phyloP scores from a whole-genome alignment of 2,113 vertebrate genomes.

The Emydocephalus ijimae region DNA sequence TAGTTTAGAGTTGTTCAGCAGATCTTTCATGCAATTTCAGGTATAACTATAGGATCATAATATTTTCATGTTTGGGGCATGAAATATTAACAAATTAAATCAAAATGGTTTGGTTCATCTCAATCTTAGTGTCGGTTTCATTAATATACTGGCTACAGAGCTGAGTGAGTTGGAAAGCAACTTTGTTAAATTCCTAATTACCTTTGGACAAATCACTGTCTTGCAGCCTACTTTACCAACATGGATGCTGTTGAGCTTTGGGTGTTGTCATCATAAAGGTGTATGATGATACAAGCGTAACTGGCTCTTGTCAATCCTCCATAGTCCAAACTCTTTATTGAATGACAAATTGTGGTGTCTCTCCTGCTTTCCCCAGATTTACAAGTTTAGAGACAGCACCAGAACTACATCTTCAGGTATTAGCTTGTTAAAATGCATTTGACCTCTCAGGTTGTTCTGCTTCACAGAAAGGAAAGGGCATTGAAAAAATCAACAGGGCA shows the following conservation, averaged over 20 bases:
- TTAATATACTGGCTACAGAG: not conserved
- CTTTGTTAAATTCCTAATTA: not conserved
- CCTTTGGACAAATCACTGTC: not conserved
- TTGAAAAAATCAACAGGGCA: not conserved
- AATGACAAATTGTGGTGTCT: not conserved
- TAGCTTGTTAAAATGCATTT: not conserved
- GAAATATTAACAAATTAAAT: not conserved
- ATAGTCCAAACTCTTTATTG: not conserved
- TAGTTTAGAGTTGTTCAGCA: not conserved
- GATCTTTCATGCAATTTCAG: not conserved
- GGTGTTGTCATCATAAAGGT: not conserved
- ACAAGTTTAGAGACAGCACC: not conserved
- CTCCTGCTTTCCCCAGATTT: not conserved
- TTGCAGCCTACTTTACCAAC: not conserved
- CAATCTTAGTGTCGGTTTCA: slow-evolving; percentile 2
- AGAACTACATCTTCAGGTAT: slow-evolving; percentile 2
- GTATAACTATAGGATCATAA: not conserved
- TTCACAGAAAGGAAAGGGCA: slow-evolving; percentile 9
- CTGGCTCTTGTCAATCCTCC: not conserved
- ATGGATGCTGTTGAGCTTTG: not conserved
- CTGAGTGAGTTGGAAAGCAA: not conserved
- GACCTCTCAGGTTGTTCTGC: slow-evolving; percentile 24
- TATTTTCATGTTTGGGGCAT: not conserved
- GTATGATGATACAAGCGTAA: not conserved
- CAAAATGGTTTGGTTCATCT: slow-evolving; percentile 5